A percentile compares a stretch with the other conserved stretches of the same genome.
Evolutionary conservation across 2,113 vertebrate species (phyloP).

Genomic region (Platanista minor): DNA sequence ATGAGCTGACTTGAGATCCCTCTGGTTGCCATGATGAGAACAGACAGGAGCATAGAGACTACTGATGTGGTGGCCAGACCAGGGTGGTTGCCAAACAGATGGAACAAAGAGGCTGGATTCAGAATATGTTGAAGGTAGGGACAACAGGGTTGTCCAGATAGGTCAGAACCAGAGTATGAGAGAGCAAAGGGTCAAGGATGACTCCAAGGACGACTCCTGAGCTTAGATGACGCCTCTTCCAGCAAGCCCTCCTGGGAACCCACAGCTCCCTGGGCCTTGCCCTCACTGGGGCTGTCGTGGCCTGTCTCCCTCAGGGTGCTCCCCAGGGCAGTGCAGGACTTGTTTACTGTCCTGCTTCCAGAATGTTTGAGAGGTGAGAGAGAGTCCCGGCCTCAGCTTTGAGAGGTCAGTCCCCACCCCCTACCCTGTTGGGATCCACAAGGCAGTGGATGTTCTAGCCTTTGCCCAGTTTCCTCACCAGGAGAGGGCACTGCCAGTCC

Average conservation of each 20-base stretch:
- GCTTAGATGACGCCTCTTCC: not conserved
- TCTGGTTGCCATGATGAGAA: not conserved
- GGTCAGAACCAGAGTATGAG: not conserved
- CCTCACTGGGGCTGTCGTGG: not conserved
- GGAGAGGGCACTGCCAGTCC: not conserved
- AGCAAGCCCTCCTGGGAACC: not conserved
- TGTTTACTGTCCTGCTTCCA: not conserved
- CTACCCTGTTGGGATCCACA: not conserved
- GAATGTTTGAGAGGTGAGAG: not conserved
- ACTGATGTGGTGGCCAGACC: not conserved
- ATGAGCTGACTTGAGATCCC: not conserved
- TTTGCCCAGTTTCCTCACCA: not conserved
- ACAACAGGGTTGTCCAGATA: not conserved
- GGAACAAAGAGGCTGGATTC: not conserved
- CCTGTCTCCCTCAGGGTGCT: not conserved
- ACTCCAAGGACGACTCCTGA: not conserved
- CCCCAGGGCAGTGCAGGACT: not conserved
- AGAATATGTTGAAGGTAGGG: not conserved
- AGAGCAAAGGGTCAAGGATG: not conserved
- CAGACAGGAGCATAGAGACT: not conserved
- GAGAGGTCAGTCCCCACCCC: not conserved
- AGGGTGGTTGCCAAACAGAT: not conserved
- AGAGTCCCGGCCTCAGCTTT: not conserved
- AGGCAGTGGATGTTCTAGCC: not conserved
- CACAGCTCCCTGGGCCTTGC: not conserved